Conservation (phyloP, 2,888 invertebrate species). For the Dyspetes luteomarginatus region DNA sequence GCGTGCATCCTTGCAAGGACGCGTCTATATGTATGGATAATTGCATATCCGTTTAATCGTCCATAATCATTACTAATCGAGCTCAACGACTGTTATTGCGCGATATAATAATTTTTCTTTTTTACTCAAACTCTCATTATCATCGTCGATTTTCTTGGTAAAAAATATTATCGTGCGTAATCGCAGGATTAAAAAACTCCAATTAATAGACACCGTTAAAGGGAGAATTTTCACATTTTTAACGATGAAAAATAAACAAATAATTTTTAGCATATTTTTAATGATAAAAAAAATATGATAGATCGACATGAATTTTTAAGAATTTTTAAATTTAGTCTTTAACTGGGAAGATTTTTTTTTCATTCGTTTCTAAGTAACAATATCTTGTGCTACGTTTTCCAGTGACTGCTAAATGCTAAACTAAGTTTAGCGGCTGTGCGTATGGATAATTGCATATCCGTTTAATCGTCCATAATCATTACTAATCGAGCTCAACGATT, state of each 20-base stretch:
- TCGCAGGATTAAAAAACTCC: too few relatives aligned
- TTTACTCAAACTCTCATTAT: not conserved
- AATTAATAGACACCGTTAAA: too few relatives aligned
- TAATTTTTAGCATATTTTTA: too few relatives aligned
- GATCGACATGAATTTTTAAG: too few relatives aligned
- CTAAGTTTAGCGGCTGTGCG: slow-evolving; percentile 65
- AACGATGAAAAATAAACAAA: too few relatives aligned
- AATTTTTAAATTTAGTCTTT: too few relatives aligned
- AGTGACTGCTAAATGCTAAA: too few relatives aligned
- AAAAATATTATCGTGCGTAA: slow-evolving; percentile 8
- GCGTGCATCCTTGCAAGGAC: slow-evolving; percentile 80
- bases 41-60: slow-evolving; percentile 79
- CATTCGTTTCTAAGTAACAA: too few relatives aligned
- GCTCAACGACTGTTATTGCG: slow-evolving; percentile 77
- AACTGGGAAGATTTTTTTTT: too few relatives aligned
- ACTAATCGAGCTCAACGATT: slow-evolving; percentile 78
- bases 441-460: slow-evolving; percentile 75
- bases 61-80: slow-evolving; percentile 81
- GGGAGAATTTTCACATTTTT: too few relatives aligned
- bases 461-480: slow-evolving; percentile 81
- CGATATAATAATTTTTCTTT: slow-evolving; percentile 67
- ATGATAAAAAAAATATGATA: too few relatives aligned
- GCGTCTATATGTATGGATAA: slow-evolving; percentile 70
- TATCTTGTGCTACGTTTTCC: too few relatives aligned
- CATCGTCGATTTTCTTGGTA: slow-evolving; percentile 3